Conservation (phyloP, 2,113 vertebrate genomes). For the Nymphicus hollandicus region DNA sequence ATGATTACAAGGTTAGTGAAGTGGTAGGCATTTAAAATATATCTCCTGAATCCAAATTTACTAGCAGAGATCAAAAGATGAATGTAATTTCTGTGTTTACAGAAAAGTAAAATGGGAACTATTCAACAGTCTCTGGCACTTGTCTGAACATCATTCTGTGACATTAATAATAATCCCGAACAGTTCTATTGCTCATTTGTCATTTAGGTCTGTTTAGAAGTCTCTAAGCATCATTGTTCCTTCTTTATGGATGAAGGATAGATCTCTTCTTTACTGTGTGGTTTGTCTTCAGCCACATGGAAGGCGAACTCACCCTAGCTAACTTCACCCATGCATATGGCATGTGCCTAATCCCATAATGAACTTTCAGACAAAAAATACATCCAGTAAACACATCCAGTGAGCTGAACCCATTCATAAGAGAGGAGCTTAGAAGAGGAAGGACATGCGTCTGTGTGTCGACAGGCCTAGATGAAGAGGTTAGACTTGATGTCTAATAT, state of each 20-base stretch:
- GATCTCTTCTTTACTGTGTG: neutral
- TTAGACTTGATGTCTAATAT: neutral
- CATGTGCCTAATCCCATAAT: neutral
- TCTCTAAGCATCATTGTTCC: neutral
- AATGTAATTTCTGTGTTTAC: neutral
- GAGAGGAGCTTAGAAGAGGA: neutral
- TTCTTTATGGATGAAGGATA: neutral
- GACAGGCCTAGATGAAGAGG: neutral
- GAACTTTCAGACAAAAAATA: neutral
- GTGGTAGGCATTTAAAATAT: neutral
- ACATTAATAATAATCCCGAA: neutral
- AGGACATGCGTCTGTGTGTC: neutral
- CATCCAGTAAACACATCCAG: neutral
- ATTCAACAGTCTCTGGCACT: neutral
- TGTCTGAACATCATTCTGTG: neutral
- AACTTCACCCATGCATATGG: neutral
- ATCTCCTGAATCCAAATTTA: neutral
- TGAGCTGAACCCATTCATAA: neutral
- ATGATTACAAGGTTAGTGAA: neutral
- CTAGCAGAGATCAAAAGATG: neutral
- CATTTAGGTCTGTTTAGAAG: neutral
- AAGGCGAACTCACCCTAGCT: neutral
- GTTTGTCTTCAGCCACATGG: neutral
- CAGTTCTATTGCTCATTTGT: neutral
- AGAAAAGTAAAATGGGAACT: neutral